phyloP scores from a whole-genome alignment of 2,797 vertebrate species.

The Hippocampus kuda region DNA sequence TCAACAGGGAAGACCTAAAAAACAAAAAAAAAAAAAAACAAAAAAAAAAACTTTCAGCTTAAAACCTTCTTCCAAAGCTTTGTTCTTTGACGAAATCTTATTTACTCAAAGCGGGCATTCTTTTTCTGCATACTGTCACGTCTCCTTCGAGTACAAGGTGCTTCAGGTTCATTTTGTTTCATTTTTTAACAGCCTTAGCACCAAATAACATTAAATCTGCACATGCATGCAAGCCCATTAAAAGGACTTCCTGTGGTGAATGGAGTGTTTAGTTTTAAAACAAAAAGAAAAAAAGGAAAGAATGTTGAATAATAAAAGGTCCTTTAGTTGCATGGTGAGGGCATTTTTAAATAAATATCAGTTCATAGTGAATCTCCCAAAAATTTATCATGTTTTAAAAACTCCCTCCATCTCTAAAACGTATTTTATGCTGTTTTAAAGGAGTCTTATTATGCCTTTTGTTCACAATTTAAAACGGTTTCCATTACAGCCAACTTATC shows the following conservation, averaged over 20 bases:
- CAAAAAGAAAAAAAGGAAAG: conserved; percentile 6
- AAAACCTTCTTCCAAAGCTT: conserved; percentile 18
- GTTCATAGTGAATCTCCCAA: no score
- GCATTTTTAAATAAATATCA: no score
- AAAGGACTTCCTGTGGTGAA: conserved; percentile 39
- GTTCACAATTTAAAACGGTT: no score
- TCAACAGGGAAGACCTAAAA: conserved; percentile 28
- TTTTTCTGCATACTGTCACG: conserved; percentile 6
- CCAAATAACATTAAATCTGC: conserved; percentile 21
- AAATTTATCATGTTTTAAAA: no score
- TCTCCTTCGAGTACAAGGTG: not conserved
- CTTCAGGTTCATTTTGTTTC: conserved; percentile 11
- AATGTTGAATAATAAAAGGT: conserved; percentile 45
- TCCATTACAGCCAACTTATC: not conserved
- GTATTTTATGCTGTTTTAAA: no score
- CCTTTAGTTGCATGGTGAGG: no score
- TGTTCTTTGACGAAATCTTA: conserved; percentile 11
- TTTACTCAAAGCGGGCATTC: conserved; percentile 9
- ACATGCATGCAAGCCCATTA: conserved; percentile 20
- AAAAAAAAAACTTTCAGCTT: conserved; percentile 16
- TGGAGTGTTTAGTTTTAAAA: conserved; percentile 35
- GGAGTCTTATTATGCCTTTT: no score
- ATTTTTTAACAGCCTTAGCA: conserved; percentile 5
- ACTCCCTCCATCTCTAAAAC: no score
- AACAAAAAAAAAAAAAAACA: conserved; percentile 1